These are phyloP conservation scores for Willisornis vidua DNA, from an alignment of 2,113 vertebrate genomes.

Conservation along the genomic window DNA sequence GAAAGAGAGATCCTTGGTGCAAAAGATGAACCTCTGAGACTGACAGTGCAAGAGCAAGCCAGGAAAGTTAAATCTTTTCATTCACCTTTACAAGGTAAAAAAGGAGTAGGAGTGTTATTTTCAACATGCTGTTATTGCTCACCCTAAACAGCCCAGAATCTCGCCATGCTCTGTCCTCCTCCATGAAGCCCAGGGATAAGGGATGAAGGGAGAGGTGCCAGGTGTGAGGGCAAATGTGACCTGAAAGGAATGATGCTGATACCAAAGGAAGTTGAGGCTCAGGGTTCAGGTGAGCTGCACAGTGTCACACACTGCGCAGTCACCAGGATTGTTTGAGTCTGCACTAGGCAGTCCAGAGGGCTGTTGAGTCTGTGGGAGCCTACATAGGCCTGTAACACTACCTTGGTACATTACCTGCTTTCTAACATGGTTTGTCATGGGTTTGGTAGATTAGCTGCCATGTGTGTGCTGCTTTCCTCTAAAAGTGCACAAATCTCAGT, in stretches of 20 bases:
- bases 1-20: not conserved
- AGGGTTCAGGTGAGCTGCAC: not conserved
- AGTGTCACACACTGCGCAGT: not conserved
- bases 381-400: accelerated
- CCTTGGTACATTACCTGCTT: not conserved
- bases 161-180: not conserved
- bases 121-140: not conserved
- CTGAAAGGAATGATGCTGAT: accelerated
- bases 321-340: not conserved
- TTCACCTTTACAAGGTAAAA: not conserved
- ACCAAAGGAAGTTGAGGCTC: not conserved
- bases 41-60: not conserved
- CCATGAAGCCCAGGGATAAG: not conserved
- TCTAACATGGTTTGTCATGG: accelerated
- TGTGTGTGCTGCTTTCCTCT: not conserved
- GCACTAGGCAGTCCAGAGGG: not conserved
- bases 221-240: not conserved
- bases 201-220: not conserved
- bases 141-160: not conserved
- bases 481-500: not conserved
- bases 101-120: not conserved
- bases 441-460: not conserved
- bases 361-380: not conserved
- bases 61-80: not conserved
- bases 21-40: not conserved